Percentiles rank a stretch among this genome's conserved stretches.
Conservation (phyloP, 2,797 vertebrate genomes). For the Eulemur coronatus region DNA sequence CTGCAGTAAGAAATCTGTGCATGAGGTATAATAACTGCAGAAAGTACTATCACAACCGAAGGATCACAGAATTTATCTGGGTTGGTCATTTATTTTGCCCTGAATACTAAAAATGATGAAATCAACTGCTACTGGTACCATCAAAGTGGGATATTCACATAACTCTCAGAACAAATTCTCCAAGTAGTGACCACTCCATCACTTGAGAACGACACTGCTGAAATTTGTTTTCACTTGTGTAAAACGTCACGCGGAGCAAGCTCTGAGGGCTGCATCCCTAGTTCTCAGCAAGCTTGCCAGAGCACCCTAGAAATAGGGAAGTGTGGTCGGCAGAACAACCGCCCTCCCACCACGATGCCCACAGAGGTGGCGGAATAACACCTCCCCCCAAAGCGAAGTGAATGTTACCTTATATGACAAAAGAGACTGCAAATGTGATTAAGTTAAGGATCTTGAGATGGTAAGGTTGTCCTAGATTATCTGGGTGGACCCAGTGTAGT, state of each 20-base stretch:
- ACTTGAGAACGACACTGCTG: background rate
- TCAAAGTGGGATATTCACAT: background rate
- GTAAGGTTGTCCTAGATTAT: background rate
- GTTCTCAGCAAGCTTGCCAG: background rate
- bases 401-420: background rate
- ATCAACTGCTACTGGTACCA: background rate
- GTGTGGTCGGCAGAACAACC: background rate
- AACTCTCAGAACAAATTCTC: background rate
- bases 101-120: conserved; percentile 12
- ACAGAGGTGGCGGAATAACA: background rate
- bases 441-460: background rate
- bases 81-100: background rate
- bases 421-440: background rate
- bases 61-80: background rate
- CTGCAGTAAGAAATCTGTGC: background rate
- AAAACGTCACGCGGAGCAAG: background rate
- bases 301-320: background rate
- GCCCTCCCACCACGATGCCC: background rate
- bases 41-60: background rate
- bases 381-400: background rate
- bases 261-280: background rate
- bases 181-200: background rate
- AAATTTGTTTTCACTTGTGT: background rate
- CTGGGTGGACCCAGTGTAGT: background rate
- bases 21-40: background rate